Evolutionary conservation across 2,888 invertebrate genomes (phyloP).

Genomic region (Lasioglossum calceatum): DNA sequence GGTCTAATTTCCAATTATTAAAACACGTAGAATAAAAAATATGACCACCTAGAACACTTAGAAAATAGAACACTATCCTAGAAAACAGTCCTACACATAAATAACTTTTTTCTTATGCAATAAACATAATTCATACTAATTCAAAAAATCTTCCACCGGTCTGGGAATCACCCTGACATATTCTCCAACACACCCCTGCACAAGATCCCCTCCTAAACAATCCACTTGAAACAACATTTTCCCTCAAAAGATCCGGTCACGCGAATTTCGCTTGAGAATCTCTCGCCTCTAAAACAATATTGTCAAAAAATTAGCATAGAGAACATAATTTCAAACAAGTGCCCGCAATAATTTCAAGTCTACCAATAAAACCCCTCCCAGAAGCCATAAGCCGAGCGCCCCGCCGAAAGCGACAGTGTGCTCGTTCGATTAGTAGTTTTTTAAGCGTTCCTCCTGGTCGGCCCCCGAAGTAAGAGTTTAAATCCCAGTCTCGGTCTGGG

Average conservation of each 20-base stretch:
- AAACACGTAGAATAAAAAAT: too few species aligned
- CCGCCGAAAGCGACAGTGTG: background rate
- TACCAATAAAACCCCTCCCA: background rate
- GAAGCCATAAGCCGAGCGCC: background rate
- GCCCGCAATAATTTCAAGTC: background rate
- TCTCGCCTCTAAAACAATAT: background rate
- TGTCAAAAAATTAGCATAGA: background rate
- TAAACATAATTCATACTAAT: background rate
- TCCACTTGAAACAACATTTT: background rate
- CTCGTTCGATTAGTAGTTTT: background rate
- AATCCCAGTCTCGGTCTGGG: background rate
- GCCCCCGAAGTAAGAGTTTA: background rate
- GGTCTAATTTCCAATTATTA: background rate
- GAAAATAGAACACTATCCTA: too few species aligned
- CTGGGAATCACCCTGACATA: too few species aligned
- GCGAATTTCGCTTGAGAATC: background rate
- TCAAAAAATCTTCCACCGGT: background rate
- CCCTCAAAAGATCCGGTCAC: background rate
- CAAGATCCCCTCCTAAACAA: background rate
- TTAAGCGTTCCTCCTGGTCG: background rate
- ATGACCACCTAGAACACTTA: too few species aligned
- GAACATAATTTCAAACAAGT: background rate
- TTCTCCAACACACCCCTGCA: background rate
- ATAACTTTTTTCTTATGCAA: background rate
- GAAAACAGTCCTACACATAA: too few species aligned